Base-by-base conservation (phyloP, 2,797 vertebrate species). In the Knipowitschia caucasica region DNA sequence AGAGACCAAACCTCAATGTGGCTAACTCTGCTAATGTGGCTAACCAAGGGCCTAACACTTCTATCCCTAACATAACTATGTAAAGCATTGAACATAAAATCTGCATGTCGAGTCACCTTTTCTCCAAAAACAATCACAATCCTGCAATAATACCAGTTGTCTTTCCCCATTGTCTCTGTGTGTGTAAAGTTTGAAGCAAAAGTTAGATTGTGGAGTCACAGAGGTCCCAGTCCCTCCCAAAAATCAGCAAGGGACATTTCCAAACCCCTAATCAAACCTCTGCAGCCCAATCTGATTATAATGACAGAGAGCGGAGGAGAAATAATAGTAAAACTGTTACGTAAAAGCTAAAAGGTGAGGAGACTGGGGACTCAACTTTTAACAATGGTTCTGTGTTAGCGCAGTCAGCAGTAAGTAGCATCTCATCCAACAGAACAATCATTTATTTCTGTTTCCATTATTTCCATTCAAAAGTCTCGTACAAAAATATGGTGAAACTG, bases 221-320 rank as follows among this genome's bases (percentile, higher is more conserved):
- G 24, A 44, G 29, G 25, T 46, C 17, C 14, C 7, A 33, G 29
- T 3, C 26, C 15, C n/a, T 11, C 12, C 12, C 23, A 7, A 17
- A 27, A 46, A 46, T 46, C n/a, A 29, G 25, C 43, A 11, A n/a
- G 29, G 18, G 45, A 49, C 45, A 49, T 49, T 33, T 33, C n/a
- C 20, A 20, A 49, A 31, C 45, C 29, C 33, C 17, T 20, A 49
- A 31, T 49, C 45, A 49, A 33, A 29, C 10, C 27, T 31, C 25
- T 17, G 15, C 26, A 11, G 25, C 15, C 15, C 15, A 18, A 11
- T 27, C 10, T 46, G 44, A 30, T 46, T 29, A 29, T 46, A 46
- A 46, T 46, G 17, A 9, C 12, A 5, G 15, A 15, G 25, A n/a
- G 21, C 14, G 9, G 4, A 43, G 14, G 20, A 25, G 7, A 44